These are phyloP conservation scores for Aphelocoma californica DNA, from an alignment of 2,797 vertebrate species.

Conservation along the genomic window DNA sequence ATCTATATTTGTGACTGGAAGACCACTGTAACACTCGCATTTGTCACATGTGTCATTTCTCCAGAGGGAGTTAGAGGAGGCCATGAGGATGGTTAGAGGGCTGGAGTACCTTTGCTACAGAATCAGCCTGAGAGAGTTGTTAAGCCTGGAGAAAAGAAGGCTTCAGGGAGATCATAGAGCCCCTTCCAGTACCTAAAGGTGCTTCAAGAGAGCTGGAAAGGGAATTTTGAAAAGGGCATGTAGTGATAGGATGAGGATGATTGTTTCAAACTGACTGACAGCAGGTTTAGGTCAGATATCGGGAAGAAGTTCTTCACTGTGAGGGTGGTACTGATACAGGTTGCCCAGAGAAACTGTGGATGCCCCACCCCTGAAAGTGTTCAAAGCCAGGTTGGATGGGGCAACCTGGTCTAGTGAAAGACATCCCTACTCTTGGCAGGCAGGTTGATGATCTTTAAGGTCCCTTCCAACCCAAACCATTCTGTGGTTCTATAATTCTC, in stretches of 20 bases:
- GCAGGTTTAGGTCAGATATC: not conserved
- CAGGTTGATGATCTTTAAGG: not conserved
- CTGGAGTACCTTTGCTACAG: not conserved
- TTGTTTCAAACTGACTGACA: not conserved
- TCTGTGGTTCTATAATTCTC: not conserved
- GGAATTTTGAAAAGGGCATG: not conserved
- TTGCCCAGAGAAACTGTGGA: not conserved
- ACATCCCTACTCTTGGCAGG: not conserved
- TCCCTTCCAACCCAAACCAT: not conserved
- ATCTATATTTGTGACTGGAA: not conserved
- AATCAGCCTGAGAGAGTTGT: not conserved
- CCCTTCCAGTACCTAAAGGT: not conserved
- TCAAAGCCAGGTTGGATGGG: not conserved
- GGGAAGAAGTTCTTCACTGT: not conserved
- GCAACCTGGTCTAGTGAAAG: not conserved
- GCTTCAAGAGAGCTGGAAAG: not conserved
- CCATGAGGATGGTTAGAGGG: not conserved
- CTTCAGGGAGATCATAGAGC: not conserved
- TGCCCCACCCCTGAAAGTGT: not conserved
- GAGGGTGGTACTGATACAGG: not conserved
- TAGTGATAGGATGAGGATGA: not conserved
- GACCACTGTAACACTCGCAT: rapidly evolving
- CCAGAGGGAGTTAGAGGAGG: not conserved
- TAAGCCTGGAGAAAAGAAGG: not conserved
- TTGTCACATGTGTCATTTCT: not conserved